Conservation (phyloP, 1,140 invertebrate genomes). For the Calosoma granatense region DNA sequence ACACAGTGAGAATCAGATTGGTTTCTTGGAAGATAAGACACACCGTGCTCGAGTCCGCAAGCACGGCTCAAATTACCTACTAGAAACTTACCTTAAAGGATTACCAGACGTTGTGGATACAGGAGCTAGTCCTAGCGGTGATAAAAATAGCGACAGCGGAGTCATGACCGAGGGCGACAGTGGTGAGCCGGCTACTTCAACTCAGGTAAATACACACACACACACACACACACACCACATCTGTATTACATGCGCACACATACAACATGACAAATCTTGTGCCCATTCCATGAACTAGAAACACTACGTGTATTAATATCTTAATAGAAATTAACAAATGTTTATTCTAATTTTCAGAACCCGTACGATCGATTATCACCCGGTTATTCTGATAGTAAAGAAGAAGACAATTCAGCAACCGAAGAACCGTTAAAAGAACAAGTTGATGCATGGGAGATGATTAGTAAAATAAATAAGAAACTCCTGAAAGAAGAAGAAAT, state of each 20-base stretch:
- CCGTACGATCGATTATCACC: conserved; percentile 39
- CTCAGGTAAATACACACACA: background rate
- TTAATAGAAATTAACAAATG: background rate
- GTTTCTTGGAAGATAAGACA: conserved; percentile 62
- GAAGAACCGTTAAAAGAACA: conserved; percentile 39
- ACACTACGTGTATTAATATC: too few relatives aligned
- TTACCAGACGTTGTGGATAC: conserved; percentile 38
- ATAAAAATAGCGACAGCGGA: conserved; percentile 48
- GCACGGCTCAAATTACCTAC: conserved; percentile 69
- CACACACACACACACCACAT: too few relatives aligned
- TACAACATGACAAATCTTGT: too few relatives aligned
- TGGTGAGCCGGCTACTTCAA: conserved; percentile 15
- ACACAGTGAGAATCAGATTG: conserved; percentile 68
- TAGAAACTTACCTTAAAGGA: conserved; percentile 63
- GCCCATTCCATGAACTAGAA: too few relatives aligned
- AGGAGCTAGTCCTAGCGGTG: conserved; percentile 27
- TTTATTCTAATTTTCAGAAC: conserved; percentile 35
- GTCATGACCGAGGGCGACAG: conserved; percentile 35
- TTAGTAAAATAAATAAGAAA: conserved; percentile 58
- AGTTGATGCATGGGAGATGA: conserved; percentile 55
- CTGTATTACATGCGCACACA: background rate
- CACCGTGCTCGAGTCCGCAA: conserved; percentile 58
- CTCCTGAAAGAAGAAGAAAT: conserved; percentile 59
- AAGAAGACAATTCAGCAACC: conserved; percentile 33
- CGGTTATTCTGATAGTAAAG: conserved; percentile 41